Evolutionary conservation across 2,888 invertebrate species (phyloP), one percentile per base, ranked within the genome.

Genomic region (Phengaris arion): DNA sequence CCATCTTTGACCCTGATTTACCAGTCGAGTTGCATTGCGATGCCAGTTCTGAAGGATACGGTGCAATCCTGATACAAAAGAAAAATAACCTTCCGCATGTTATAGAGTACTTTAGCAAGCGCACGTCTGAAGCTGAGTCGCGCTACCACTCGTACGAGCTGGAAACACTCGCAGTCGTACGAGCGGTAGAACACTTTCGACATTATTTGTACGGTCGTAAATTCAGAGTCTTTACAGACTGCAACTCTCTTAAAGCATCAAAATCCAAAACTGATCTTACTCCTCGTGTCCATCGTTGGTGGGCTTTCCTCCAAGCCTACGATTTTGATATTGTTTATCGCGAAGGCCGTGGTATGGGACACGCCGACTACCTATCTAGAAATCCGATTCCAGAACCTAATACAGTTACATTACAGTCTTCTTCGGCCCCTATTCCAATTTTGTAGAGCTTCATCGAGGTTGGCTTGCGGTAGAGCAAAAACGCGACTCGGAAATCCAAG

Each of bases 261-360:
- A 22, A 68, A 6, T 35, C 68, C 10, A 68, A 45, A 68, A 12
- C 10, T 68, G n/a, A n/a, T n/a, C n/a, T n/a, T n/a, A n/a, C n/a
- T n/a, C n/a, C n/a, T n/a, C n/a, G n/a, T n/a, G n/a, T n/a, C n/a
- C n/a, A n/a, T n/a, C n/a, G n/a, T n/a, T n/a, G n/a, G n/a, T n/a
- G n/a, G n/a, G n/a, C n/a, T 68, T 52, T 81, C 22, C 22, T 6
- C 2, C 79, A 81, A 5, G 22, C 68, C 2, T 68, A 68, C 12
- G 12, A 68, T 35, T 35, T 35, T 2, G 35, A 35, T 8, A 68
- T 68, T 6, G 9, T 45, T 6, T 68, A 68, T 22, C 22, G 22
- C 22, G 22, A 22, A 22, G 22, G 22, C 22, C 22, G 22, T 22
- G 22, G 22, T 22, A 22, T 22, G 22, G 22, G 22, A 22, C 22